Conservation (phyloP, 1,140 invertebrate species). For the Formica exsecta region DNA sequence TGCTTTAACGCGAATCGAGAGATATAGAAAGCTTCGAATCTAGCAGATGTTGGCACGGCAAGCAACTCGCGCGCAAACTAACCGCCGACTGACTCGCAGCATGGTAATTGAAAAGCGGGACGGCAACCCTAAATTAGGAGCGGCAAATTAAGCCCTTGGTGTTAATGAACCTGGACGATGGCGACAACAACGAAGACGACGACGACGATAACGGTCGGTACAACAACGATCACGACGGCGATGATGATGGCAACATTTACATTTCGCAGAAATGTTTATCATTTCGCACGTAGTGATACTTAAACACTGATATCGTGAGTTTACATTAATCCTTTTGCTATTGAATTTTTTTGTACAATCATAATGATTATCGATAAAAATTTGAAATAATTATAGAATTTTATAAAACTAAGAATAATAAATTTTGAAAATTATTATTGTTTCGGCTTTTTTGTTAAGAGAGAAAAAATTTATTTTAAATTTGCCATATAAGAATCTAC, state of each 20-base stretch:
- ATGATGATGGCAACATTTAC: not conserved
- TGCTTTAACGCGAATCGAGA: constrained; percentile 5
- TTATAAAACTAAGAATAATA: not conserved
- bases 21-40: not conserved
- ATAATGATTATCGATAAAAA: not conserved
- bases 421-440: not conserved
- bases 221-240: constrained; percentile 3
- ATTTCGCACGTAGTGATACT: too few species aligned
- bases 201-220: constrained; percentile 1
- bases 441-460: not conserved
- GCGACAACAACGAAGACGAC: constrained; percentile 27
- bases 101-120: constrained; percentile 66
- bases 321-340: not conserved
- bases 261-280: not conserved
- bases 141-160: constrained; percentile 63
- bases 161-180: constrained; percentile 64
- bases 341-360: not conserved
- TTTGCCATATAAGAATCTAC: too few species aligned
- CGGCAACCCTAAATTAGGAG: constrained; percentile 58
- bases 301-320: not conserved
- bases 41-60: not conserved
- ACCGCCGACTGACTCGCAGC: constrained; percentile 2
- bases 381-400: not conserved
- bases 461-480: not conserved
- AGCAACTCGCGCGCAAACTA: constrained; percentile 31